Conservation (phyloP, 1,140 invertebrate genomes). For the Physella acuta region DNA sequence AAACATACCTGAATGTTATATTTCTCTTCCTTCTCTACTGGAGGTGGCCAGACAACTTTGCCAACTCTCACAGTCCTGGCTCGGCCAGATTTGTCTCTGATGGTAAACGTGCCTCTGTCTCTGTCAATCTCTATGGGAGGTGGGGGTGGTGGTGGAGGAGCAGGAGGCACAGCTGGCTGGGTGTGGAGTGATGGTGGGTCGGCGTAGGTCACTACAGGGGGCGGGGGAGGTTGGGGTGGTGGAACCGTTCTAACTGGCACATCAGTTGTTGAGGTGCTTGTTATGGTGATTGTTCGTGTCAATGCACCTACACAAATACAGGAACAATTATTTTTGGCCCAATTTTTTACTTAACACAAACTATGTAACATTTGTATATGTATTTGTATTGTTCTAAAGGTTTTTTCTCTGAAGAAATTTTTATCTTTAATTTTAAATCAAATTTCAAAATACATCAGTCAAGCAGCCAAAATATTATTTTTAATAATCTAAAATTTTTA, state of each 20-base stretch:
- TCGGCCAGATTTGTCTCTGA: conserved; percentile 68
- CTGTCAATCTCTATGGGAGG: conserved; percentile 66
- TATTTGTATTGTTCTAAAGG: background rate
- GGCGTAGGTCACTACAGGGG: conserved; percentile 24
- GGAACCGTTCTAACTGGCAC: conserved; percentile 32
- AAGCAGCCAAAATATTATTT: background rate
- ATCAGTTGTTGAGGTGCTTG: conserved; percentile 20
- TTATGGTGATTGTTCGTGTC: conserved; percentile 20
- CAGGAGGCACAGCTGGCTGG: conserved; percentile 65
- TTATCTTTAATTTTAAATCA: background rate
- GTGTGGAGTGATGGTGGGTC: conserved; percentile 23
- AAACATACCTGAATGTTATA: conserved; percentile 28
- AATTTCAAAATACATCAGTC: background rate
- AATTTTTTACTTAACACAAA: background rate
- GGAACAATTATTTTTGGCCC: background rate
- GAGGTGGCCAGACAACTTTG: conserved; percentile 90
- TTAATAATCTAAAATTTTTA: background rate
- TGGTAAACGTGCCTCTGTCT: conserved; percentile 43
- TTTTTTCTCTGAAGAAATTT: background rate
- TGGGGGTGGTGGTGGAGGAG: conserved; percentile 79
- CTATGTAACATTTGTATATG: background rate
- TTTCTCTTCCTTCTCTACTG: conserved; percentile 31
- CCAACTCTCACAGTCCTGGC: conserved; percentile 94
- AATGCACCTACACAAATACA: background rate
- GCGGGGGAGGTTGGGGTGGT: conserved; percentile 14